phyloP scores from a whole-genome alignment of 2,113 vertebrate genomes.

The Apteryx owenii region DNA sequence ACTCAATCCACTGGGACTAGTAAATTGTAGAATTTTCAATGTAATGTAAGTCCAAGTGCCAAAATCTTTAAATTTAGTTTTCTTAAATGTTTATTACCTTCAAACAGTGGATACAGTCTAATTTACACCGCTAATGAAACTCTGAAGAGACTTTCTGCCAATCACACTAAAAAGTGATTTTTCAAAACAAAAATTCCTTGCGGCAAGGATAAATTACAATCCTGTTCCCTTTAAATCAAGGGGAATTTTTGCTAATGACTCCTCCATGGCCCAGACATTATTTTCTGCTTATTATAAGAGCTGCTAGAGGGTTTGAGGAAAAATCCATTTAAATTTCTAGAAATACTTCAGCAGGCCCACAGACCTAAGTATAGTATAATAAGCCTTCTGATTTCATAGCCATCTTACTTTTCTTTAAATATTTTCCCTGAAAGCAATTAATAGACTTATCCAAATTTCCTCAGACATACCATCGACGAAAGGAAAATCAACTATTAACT shows the following conservation, averaged over 20 bases:
- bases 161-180: not conserved
- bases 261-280: not conserved
- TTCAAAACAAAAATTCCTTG: constrained; percentile 4
- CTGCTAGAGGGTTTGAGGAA: not conserved
- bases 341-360: not conserved
- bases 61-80: not conserved
- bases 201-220: constrained; percentile 18
- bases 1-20: not conserved
- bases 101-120: not conserved
- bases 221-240: not conserved
- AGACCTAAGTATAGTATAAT: not conserved
- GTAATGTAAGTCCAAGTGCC: not conserved
- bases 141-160: not conserved
- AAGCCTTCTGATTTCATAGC: not conserved
- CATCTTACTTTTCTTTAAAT: not conserved
- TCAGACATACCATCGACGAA: not conserved
- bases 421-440: not conserved
- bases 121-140: constrained; percentile 8
- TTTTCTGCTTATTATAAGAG: not conserved
- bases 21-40: not conserved
- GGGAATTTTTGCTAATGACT: constrained; percentile 8
- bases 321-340: not conserved
- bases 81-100: not conserved
- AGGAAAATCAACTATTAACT: not conserved
- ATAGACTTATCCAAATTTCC: not conserved